Base-by-base conservation (phyloP, 1,140 invertebrate species). In the Branchinecta lindahli region DNA sequence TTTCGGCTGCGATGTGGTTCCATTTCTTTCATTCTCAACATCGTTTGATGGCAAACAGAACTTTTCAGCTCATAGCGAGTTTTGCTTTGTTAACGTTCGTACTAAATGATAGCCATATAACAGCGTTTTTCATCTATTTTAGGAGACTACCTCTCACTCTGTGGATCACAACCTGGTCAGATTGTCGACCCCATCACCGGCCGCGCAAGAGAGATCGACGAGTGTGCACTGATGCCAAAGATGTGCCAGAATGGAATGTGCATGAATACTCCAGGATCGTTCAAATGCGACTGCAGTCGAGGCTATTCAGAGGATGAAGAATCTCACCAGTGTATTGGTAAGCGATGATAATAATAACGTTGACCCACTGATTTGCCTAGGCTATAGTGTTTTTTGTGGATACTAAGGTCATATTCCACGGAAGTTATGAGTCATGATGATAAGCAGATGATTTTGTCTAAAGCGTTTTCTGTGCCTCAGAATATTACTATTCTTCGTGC, bases 181-280 rank as follows among this genome's bases (percentile, higher is more conserved):
- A 85, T 89, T 66, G 82, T 87, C 70, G 87, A 91, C 75, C 88
- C 87, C 0, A 84, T 89, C 75, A 91, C 88, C 3, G 89, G 90
- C 73, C 81, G 85, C 73, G 85, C 84, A 0, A 84, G 85, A 73
- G 86, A 88, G 73, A 89, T 90, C 67, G 85, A 91, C 74, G 89
- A 94, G 80, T 95, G 92, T 75, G 80, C 83, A 10, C 80, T 89
- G 66, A 91, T 91, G 86, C 88, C 89, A 15, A 85, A 86, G 44
- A 86, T 91, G 81, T 95, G 92, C 80, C 86, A 85, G 68, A 88
- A 93, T 74, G 91, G 90, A 47, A 75, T 79, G 46, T 94, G 91
- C 75, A 84, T 92, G 74, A 90, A 91, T 76, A 89, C 86, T 0
- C 86, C 87, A 8, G 87, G 87, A 0, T 88, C 87, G 76, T 90